phyloP scores from a whole-genome alignment of 2,888 invertebrate species.

The Clostera curtula region DNA sequence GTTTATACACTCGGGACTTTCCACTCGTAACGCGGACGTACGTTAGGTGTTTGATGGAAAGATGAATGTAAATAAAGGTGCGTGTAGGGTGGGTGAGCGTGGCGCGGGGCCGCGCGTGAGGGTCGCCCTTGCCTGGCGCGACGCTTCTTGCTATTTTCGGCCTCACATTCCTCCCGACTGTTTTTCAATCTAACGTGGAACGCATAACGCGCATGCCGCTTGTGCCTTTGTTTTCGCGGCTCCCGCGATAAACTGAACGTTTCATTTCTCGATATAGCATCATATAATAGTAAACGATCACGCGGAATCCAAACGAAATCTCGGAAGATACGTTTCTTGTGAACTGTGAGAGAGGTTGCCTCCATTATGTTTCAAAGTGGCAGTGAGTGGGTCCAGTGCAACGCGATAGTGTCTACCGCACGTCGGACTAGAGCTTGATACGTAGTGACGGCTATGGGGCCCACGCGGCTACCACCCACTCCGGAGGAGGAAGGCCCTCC shows the following conservation, averaged over 20 bases:
- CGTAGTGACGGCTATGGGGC: constrained; percentile 48
- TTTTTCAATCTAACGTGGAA: constrained; percentile 73
- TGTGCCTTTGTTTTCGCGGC: constrained; percentile 57
- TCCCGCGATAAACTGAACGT: constrained; percentile 31
- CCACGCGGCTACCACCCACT: constrained; percentile 56
- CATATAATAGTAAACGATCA: constrained; percentile 28
- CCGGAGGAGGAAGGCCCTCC: constrained; percentile 58
- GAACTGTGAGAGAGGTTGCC: constrained; percentile 22
- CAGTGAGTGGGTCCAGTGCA: constrained; percentile 36
- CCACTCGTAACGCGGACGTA: constrained; percentile 43
- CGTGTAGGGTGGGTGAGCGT: constrained; percentile 30
- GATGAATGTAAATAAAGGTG: constrained; percentile 65
- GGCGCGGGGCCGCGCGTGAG: constrained; percentile 31
- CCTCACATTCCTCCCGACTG: constrained; percentile 69
- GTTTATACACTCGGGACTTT: constrained; percentile 41
- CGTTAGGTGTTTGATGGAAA: constrained; percentile 46
- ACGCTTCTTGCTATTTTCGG: constrained; percentile 71
- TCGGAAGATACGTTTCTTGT: constrained; percentile 12
- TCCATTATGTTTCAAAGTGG: constrained; percentile 38
- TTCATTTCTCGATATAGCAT: constrained; percentile 29
- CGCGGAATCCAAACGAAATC: constrained; percentile 22
- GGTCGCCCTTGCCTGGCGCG: constrained; percentile 68
- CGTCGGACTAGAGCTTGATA: constrained; percentile 50
- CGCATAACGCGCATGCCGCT: constrained; percentile 64
- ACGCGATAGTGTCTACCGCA: constrained; percentile 33